A percentile compares a stretch with the other conserved stretches of the same genome.
phyloP scores from a whole-genome alignment of 2,113 vertebrate genomes.

The Rhea pennata region DNA sequence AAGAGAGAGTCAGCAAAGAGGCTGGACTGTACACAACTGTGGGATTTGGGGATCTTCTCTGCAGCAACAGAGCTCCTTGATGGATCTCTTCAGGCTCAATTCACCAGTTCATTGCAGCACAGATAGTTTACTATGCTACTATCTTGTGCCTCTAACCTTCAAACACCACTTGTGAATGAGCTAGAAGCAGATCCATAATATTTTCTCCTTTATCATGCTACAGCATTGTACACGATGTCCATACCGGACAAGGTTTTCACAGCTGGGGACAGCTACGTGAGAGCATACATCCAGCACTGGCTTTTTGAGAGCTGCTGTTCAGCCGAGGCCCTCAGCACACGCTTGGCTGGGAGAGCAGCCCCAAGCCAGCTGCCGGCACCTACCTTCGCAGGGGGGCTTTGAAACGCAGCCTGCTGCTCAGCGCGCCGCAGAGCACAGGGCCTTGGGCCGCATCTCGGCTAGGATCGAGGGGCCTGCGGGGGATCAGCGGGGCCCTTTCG shows the following conservation, averaged over 20 bases:
- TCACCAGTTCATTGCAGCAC: not conserved
- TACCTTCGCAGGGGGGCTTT: not conserved
- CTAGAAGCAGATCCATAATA: not conserved
- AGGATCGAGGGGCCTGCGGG: too few relatives aligned
- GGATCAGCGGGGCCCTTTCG: not conserved
- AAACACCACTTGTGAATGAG: not conserved
- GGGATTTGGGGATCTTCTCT: not conserved
- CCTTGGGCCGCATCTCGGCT: not conserved
- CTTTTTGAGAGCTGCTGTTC: not conserved
- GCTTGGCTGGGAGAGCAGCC: not conserved
- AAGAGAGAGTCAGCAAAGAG: not conserved
- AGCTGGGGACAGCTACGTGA: not conserved
- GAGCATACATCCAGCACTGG: accelerated
- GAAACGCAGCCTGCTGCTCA: too few relatives aligned
- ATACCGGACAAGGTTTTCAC: not conserved
- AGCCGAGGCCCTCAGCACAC: accelerated
- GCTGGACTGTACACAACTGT: not conserved
- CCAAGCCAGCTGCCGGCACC: not conserved
- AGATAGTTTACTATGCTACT: not conserved
- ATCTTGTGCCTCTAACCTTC: not conserved
- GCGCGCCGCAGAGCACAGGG: too few relatives aligned
- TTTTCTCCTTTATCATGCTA: not conserved
- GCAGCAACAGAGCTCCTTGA: not conserved
- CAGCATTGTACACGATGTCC: not conserved
- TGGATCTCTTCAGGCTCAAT: not conserved